Base-by-base conservation (phyloP, 2,113 vertebrate species). In the Uropsilus gracilis region DNA sequence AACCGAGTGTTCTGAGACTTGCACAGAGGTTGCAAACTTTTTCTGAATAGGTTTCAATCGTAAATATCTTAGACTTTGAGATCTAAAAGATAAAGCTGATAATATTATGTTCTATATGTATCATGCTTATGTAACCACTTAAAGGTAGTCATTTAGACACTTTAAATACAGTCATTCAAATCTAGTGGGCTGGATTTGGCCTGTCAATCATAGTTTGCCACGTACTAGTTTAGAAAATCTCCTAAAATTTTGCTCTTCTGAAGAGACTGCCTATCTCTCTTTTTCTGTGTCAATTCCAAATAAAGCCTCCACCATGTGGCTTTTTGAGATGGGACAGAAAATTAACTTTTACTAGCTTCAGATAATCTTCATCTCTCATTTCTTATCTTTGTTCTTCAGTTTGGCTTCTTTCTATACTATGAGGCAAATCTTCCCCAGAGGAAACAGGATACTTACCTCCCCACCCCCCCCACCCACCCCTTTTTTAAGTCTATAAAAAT, bases 281-380 rank as follows among this genome's bases (percentile, higher is more conserved):
- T 86, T 84, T 89, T 72, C 39, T 80, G 55, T 34, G 90, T 81
- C 37, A 77, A 61, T 24, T 88, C 44, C 90, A 95, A 90, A 82
- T 48, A 46, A 59, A 85, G 80, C 12, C 37, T 64, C 72, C 37
- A 57, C 13, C 18, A 30, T 39, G 44, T 71, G 68, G 44, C 11
- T 20, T 28, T 39, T 37, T 68, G n/a, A 68, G 81, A 72, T n/a
- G 63, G n/a, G n/a, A 57, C 46, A 42, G 75, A 75, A 88, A 71
- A 71, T 50, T 22, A 57, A 24, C 30, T 71, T 89, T 84, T 75
- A 89, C n/a, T 18, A 42, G 20, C 26, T 94, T 69, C 34, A 8
- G 2, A 5, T 37, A 44, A 24, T 42, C n/a, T 78, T 82, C 59
- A 46, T 34, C n/a, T 80, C 53, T 72, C 30, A n/a, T n/a, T n/a